A percentile compares a stretch with the other conserved stretches of the same genome.
These are phyloP conservation scores for Neelides sp. DNA, from an alignment of 1,140 invertebrate species.

Conservation along the genomic window DNA sequence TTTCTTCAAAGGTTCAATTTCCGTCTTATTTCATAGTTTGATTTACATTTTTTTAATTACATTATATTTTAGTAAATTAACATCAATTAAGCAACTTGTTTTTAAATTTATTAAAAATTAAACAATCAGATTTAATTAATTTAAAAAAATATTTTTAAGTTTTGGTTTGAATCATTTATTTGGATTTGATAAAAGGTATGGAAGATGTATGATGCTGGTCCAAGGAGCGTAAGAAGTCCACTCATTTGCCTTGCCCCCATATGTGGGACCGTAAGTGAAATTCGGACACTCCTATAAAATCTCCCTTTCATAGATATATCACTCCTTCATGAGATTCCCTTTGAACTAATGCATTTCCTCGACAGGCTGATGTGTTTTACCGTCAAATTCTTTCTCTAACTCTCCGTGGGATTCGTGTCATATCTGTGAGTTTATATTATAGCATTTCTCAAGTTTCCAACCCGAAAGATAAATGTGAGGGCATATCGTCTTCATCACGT, in stretches of 20 bases:
- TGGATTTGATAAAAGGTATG: constrained; percentile 48
- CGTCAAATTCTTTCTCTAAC: constrained; percentile 65
- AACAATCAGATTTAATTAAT: not conserved
- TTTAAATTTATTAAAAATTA: not conserved
- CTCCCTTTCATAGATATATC: no score
- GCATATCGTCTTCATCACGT: constrained; percentile 2
- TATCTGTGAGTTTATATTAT: constrained; percentile 49
- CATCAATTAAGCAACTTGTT: not conserved
- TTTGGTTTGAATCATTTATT: not conserved
- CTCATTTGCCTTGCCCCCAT: constrained; percentile 75
- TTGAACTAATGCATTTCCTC: no score
- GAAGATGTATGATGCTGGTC: constrained; percentile 77
- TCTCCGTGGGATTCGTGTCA: constrained; percentile 65
- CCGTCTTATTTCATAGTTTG: constrained; percentile 6
- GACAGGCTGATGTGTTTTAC: constrained; percentile 78
- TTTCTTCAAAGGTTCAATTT: constrained; percentile 53
- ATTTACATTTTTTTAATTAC: not conserved
- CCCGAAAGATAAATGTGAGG: no score
- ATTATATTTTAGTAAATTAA: constrained; percentile 6
- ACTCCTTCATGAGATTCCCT: no score
- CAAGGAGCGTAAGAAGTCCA: constrained; percentile 61
- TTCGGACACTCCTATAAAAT: no score
- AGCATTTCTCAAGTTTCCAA: no score
- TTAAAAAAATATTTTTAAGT: not conserved
- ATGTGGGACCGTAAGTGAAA: constrained; percentile 74